These are phyloP conservation scores for Diloba caeruleocephala DNA, from an alignment of 2,888 invertebrate genomes.

Conservation along the genomic window DNA sequence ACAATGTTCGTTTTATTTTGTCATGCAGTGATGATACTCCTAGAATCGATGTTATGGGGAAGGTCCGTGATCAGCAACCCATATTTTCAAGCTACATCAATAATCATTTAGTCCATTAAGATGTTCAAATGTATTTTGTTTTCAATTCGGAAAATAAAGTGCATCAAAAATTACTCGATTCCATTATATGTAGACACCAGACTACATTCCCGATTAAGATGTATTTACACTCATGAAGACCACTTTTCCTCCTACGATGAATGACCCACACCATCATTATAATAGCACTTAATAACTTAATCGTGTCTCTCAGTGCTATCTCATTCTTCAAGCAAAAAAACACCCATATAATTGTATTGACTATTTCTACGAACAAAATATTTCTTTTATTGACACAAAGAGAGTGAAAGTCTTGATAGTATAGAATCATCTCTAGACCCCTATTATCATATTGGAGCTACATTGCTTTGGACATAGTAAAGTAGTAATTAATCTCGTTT, in stretches of 20 bases:
- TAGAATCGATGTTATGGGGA: too few relatives aligned
- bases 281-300: slow-evolving; percentile 54
- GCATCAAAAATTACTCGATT: background rate
- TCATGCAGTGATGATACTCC: too few relatives aligned
- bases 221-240: slow-evolving; percentile 2
- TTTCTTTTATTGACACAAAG: slow-evolving; percentile 62
- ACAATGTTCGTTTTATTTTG: too few relatives aligned
- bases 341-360: slow-evolving; percentile 32
- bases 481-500: slow-evolving; percentile 67
- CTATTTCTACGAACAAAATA: slow-evolving; percentile 50
- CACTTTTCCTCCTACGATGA: slow-evolving; percentile 15
- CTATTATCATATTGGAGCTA: slow-evolving; percentile 69
- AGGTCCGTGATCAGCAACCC: too few relatives aligned
- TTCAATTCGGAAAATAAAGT: slow-evolving; percentile 4
- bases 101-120: too few relatives aligned
- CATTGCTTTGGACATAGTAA: slow-evolving; percentile 54
- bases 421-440: slow-evolving; percentile 61
- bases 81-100: too few relatives aligned
- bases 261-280: slow-evolving; percentile 24
- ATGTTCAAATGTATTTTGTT: too few relatives aligned
- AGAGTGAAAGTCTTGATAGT: slow-evolving; percentile 70
- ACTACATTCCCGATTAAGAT: slow-evolving; percentile 2
- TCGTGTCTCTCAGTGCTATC: slow-evolving; percentile 25
- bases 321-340: slow-evolving; percentile 31
- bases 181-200: too few relatives aligned